Evolutionary conservation across 2,797 vertebrate species (phyloP), one percentile per base, ranked within the genome.

Genomic region (Pangasius djambal): DNA sequence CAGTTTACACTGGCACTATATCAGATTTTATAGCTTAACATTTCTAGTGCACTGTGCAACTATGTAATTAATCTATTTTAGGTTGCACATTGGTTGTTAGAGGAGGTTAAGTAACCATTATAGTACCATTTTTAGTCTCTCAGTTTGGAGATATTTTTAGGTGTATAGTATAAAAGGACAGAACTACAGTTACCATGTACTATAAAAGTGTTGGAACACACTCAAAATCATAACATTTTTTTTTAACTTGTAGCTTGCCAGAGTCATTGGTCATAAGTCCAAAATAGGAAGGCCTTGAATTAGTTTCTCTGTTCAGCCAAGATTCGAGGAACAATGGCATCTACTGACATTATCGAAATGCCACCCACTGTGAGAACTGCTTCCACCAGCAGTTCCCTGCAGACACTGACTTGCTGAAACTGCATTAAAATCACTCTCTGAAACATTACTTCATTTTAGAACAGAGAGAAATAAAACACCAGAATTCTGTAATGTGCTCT

Each of bases 261-360:
- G 9, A 52, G 57, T 31, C 31, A 69, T 85, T 85, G 61, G 83
- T 79, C 74, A 57, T 59, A 34, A 85, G 31, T 37, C 25, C 61
- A 88, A 84, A 84, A 77, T 67, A 65, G 40, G 6, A 88, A 84
- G 81, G 9, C 84, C 69, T 75, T 88, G 79, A 88, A 63, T 70
- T 57, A 74, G 18, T 82, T 88, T 87, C 44, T 84, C 20, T 75
- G 55, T 84, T 75, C 69, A 84, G 55, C 57, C 70, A 55, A 37
- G 75, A 78, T 82, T 89, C 20, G 13, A 86, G 84, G 77, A 78
- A 86, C 75, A 74, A 72, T 82, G 83, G 61, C 16, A 85, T 91
- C 88, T 55, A 67, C 28, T 92, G 89, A 91, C 88, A 90, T 94
- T 91, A 91, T 48, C 75, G 16, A 88, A 93, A 92, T 91, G 87